Evolutionary conservation across 2,113 vertebrate species (phyloP), one percentile per base, ranked within the genome.

Genomic region (Ursus arctos): DNA sequence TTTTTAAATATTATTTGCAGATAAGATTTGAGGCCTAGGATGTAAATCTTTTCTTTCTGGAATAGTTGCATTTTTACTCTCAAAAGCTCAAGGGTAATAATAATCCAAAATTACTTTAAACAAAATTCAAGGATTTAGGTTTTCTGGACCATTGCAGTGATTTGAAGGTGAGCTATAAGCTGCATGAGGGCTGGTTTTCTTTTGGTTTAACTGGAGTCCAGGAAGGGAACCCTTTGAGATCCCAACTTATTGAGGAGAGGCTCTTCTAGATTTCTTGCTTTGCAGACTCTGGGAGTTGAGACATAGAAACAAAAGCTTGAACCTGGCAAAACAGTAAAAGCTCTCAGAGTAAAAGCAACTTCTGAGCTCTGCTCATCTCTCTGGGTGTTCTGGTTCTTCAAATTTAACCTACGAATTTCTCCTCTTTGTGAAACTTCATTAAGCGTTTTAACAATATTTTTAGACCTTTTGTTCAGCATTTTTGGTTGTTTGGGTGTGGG

Each of bases 41-140:
- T 55, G 0, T 59, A 88, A 90, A 67, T 33, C 2, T 87, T 57
- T 92, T 80, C 22, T 83, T 72, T 31, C 18, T 72, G 19, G 9
- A 83, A 91, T 36, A 81, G 71, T 57, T 59, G 6, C 24, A 65
- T 88, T 89, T 95, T 92, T 94, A 63, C 36, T 89, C 69, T 92
- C 8, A 85, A 88, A 91, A 95, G 13, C 7, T 0, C n/a, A 67
- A 6, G 16, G 26, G 28, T 91, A 55, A 88, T 63, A 69, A 79
- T 47, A 82, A 71, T 49, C 12, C 7, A 26, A 71, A 80, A 57
- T 69, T 1, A 65, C 26, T n/a, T 79, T 69, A 65, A 91, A 51
- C 65, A 86, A 96, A 84, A 24, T 88, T 47, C 26, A 87, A 93
- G 19, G 33, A 49, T 22, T 91, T 49, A 69, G 13, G 16, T 82